Evolutionary conservation across 2,888 invertebrate species (phyloP).

Genomic region (Cephus nigrinus): DNA sequence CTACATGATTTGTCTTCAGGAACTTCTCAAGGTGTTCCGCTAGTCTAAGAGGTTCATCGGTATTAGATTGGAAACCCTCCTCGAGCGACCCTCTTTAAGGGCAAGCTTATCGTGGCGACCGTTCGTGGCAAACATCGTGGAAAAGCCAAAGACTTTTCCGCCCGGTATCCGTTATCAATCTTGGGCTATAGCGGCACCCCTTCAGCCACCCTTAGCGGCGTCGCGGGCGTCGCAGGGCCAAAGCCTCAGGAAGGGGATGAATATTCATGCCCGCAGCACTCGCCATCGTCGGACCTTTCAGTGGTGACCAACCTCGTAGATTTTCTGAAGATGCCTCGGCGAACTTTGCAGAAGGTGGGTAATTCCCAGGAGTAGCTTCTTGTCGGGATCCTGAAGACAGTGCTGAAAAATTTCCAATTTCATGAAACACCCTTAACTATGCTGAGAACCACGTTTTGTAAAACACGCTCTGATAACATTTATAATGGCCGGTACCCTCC

Average conservation of each 20-base stretch:
- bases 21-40: background rate
- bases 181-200: slow-evolving; percentile 41
- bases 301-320: slow-evolving; percentile 56
- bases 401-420: background rate
- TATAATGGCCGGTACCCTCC: slow-evolving; percentile 49
- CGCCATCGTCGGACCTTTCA: slow-evolving; percentile 60
- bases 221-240: slow-evolving; percentile 23
- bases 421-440: background rate
- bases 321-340: background rate
- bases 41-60: slow-evolving; percentile 41
- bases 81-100: slow-evolving; percentile 4
- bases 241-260: slow-evolving; percentile 52
- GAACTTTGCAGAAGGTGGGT: background rate
- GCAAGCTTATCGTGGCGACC: slow-evolving; percentile 54
- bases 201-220: slow-evolving; percentile 6
- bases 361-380: background rate
- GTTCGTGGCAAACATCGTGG: slow-evolving; percentile 61
- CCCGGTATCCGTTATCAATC: slow-evolving; percentile 62
- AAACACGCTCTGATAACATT: slow-evolving; percentile 53
- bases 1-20: background rate
- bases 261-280: slow-evolving; percentile 60
- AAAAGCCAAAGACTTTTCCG: slow-evolving; percentile 60
- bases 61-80: slow-evolving; percentile 49
- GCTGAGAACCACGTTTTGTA: slow-evolving; percentile 50
- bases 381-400: background rate